These are phyloP conservation scores for Gymnorhina tibicen DNA, from an alignment of 2,113 vertebrate genomes.

Conservation along the genomic window DNA sequence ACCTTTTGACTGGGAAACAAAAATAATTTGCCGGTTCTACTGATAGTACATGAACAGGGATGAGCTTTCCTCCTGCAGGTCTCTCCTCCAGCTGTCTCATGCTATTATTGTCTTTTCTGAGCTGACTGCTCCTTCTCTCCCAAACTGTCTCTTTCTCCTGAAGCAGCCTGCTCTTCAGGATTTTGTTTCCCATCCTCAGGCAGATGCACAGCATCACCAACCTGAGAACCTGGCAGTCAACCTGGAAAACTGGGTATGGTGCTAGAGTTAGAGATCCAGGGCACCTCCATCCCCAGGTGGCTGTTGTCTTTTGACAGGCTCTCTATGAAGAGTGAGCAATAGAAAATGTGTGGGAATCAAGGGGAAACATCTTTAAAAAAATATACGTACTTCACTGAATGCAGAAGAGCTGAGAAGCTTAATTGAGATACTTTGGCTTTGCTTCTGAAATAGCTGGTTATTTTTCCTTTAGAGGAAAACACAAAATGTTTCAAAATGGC, in stretches of 20 bases:
- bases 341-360: background rate
- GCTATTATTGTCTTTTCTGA: background rate
- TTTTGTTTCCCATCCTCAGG: background rate
- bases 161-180: background rate
- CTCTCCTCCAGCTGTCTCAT: background rate
- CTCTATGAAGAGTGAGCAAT: background rate
- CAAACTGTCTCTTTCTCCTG: background rate
- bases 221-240: background rate
- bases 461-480: background rate
- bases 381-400: background rate
- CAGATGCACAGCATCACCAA: background rate
- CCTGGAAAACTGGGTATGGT: background rate
- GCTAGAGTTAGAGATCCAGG: background rate
- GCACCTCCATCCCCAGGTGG: background rate
- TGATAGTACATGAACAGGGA: accelerated
- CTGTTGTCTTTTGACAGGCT: background rate
- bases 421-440: background rate
- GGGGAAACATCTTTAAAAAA: background rate
- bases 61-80: background rate
- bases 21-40: background rate
- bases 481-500: background rate
- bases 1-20: background rate
- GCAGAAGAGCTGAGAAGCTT: background rate
- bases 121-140: background rate
- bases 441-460: background rate